Percentiles rank a stretch among this genome's conserved stretches.
These are phyloP conservation scores for Premnoplex brunnescens DNA, from an alignment of 2,797 vertebrate genomes.

Conservation along the genomic window DNA sequence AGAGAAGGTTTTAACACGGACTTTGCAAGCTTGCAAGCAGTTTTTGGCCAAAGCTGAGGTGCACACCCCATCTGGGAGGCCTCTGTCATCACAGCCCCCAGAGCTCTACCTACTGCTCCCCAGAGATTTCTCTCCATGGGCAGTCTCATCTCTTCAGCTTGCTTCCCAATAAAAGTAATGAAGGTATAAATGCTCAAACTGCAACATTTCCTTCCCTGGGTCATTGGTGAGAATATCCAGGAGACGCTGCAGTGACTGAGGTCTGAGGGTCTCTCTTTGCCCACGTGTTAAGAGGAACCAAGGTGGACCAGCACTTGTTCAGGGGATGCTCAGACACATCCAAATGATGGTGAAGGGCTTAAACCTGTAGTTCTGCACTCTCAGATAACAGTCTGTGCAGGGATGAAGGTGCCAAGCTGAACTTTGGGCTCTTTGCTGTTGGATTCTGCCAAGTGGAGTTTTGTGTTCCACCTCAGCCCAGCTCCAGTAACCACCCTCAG, in stretches of 20 bases:
- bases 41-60: not conserved
- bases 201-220: not conserved
- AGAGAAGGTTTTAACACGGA: not conserved
- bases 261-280: not conserved
- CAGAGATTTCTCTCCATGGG: not conserved
- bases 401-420: not conserved
- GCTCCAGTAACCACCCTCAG: not conserved
- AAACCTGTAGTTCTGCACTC: not conserved
- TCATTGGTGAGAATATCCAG: not conserved
- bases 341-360: not conserved
- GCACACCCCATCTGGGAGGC: not conserved
- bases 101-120: not conserved
- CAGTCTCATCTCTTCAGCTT: not conserved
- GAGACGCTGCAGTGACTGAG: not conserved
- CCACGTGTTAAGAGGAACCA: fast-evolving
- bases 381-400: not conserved
- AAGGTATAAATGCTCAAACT: not conserved
- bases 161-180: not conserved
- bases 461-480: not conserved
- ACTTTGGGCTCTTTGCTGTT: not conserved
- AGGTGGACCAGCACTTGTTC: not conserved
- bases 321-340: not conserved
- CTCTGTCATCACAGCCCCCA: not conserved
- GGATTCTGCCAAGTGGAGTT: not conserved
- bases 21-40: not conserved